A percentile compares a stretch with the other conserved stretches of the same genome.
phyloP scores from a whole-genome alignment of 2,888 invertebrate genomes.

The Limnephilus rhombicus region DNA sequence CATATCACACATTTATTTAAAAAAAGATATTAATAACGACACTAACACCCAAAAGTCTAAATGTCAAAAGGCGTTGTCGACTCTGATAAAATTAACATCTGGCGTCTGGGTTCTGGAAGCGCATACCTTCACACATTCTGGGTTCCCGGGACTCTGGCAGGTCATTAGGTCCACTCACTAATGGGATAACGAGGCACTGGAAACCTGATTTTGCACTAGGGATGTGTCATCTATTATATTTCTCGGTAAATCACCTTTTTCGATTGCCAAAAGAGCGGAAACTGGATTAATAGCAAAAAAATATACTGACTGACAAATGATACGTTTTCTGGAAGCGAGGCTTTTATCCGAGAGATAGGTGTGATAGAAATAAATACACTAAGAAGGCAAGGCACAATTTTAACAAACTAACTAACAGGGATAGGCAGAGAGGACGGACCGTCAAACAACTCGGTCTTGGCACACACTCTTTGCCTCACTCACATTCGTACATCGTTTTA shows the following conservation, averaged over 20 bases:
- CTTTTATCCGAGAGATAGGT: neutral
- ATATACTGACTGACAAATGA: neutral
- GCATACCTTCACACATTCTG: slow-evolving; percentile 30
- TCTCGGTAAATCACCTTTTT: slow-evolving; percentile 38
- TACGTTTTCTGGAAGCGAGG: neutral
- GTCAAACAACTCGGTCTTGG: too few species aligned
- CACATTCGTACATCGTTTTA: too few species aligned
- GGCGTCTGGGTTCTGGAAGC: neutral
- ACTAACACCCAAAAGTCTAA: neutral
- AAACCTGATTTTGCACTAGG: slow-evolving; percentile 12
- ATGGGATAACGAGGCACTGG: neutral
- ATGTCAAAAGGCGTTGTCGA: neutral
- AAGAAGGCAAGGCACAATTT: neutral
- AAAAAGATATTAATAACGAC: neutral
- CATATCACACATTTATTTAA: neutral
- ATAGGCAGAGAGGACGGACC: too few species aligned
- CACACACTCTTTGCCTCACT: too few species aligned
- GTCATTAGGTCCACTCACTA: slow-evolving; percentile 15
- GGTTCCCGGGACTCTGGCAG: neutral
- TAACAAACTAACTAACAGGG: too few species aligned
- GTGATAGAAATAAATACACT: neutral
- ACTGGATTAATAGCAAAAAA: neutral
- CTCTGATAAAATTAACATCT: neutral
- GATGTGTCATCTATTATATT: slow-evolving; percentile 30
- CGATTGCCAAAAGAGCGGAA: slow-evolving; percentile 11